Conservation (phyloP, 2,888 invertebrate species). For the Hetaerina titia region DNA sequence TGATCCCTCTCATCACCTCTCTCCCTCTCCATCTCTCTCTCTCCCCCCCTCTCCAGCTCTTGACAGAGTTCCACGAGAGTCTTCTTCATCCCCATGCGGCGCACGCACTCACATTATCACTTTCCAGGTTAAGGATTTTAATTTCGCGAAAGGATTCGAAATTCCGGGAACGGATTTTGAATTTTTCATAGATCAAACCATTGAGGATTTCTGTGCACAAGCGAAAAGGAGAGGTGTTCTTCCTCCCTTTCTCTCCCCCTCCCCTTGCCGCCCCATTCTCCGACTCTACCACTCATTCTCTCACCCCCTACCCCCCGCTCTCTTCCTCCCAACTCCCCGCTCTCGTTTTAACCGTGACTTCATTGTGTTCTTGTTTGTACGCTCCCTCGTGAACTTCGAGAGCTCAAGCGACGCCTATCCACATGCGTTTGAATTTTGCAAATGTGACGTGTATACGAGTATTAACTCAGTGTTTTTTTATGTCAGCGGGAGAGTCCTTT, state of each 20-base stretch:
- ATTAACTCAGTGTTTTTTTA: not conserved
- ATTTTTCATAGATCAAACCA: constrained; percentile 28
- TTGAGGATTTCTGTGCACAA: not conserved
- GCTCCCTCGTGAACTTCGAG: constrained; percentile 32
- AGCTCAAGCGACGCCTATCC: constrained; percentile 35
- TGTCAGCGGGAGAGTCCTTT: not conserved
- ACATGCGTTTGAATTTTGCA: constrained; percentile 22
- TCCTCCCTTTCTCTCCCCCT: not conserved
- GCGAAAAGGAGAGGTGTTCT: not conserved
- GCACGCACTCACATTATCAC: constrained; percentile 32
- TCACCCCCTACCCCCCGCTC: not conserved
- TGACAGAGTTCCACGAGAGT: not conserved
- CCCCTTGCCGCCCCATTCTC: not conserved
- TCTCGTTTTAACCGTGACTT: constrained; percentile 1
- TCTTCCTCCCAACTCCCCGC: not conserved
- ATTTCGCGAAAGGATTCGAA: constrained; percentile 32
- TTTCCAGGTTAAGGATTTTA: constrained; percentile 35
- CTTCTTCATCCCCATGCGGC: not conserved
- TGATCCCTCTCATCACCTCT: not conserved
- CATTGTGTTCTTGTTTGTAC: constrained; percentile 15
- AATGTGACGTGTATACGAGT: constrained; percentile 13
- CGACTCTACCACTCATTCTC: not conserved
- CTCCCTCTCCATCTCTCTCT: not conserved
- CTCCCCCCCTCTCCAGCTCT: not conserved
- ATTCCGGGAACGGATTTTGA: constrained; percentile 35